Percentiles rank a stretch among this genome's conserved stretches.
Evolutionary conservation across 2,113 vertebrate species (phyloP).

Genomic region (Uropsilus gracilis): DNA sequence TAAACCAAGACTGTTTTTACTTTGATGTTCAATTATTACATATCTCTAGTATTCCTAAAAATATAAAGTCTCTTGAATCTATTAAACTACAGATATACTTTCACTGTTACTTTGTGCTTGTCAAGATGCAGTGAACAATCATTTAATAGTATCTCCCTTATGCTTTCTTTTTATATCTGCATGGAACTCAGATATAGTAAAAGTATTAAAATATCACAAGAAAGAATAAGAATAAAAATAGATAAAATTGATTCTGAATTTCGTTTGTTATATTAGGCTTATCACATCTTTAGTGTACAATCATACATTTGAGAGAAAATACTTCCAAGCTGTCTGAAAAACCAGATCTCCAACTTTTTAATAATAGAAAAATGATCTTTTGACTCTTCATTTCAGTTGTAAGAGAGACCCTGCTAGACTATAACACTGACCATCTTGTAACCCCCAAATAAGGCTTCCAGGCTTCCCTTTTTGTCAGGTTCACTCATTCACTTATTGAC

Average conservation of each 20-base stretch:
- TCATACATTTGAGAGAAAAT: background rate
- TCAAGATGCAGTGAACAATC: background rate
- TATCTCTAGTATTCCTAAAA: background rate
- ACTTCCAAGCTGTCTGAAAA: background rate
- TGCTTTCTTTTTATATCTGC: background rate
- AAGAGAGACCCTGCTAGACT: background rate
- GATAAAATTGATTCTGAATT: conserved; percentile 12
- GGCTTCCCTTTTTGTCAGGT: background rate
- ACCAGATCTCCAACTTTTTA: background rate
- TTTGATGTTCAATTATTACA: background rate
- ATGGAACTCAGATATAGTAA: background rate
- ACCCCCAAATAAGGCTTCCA: background rate
- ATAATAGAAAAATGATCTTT: background rate
- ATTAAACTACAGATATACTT: background rate
- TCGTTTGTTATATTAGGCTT: background rate
- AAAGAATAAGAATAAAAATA: background rate
- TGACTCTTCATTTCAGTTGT: background rate
- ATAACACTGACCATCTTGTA: background rate
- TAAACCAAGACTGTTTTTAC: background rate
- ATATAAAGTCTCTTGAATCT: background rate
- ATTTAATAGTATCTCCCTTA: background rate
- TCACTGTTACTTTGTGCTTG: background rate
- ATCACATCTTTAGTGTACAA: background rate
- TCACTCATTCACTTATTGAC: background rate
- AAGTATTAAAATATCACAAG: background rate